Evolutionary conservation across 2,797 vertebrate species (phyloP).

Genomic region (Liparis tanakae): DNA sequence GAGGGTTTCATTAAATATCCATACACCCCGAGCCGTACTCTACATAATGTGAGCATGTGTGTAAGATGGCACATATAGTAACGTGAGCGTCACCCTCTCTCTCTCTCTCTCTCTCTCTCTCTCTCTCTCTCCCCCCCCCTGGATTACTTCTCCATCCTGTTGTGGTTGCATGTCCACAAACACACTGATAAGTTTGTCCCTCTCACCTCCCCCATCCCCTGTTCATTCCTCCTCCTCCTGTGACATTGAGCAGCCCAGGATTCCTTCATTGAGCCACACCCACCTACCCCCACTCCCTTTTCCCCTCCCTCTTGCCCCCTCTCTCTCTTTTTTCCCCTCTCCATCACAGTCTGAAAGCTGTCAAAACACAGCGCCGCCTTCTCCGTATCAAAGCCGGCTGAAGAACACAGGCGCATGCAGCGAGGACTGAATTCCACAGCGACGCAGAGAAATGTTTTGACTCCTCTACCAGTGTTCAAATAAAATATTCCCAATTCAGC

Average conservation of each 20-base stretch:
- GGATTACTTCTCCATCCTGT: conserved; percentile 61
- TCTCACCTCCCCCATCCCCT: conserved; percentile 54
- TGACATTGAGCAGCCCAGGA: conserved; percentile 74
- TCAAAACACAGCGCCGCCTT: conserved; percentile 69
- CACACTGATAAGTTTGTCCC: conserved; percentile 64
- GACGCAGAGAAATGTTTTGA: conserved; percentile 53
- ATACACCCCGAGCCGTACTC: conserved; percentile 61
- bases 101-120: neutral
- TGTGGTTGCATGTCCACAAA: conserved; percentile 66
- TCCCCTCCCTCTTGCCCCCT: conserved; percentile 14
- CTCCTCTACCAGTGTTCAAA: conserved; percentile 40
- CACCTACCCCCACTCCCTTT: conserved; percentile 12
- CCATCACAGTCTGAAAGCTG: conserved; percentile 67
- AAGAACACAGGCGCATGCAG: conserved; percentile 36
- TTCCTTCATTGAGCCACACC: conserved; percentile 67
- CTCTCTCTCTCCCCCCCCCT: conserved; percentile 11
- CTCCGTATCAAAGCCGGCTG: conserved; percentile 62
- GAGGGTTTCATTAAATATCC: conserved; percentile 76
- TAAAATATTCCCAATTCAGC: conserved; percentile 60
- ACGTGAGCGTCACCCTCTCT: conserved; percentile 12
- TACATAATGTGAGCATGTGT: conserved; percentile 51
- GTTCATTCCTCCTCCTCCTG: conserved; percentile 52
- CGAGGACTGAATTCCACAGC: conserved; percentile 41
- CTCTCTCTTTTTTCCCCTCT: conserved; percentile 15
- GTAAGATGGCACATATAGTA: conserved; percentile 18